These are phyloP conservation scores for Perithous albicinctus DNA, from an alignment of 2,888 invertebrate genomes.

Conservation along the genomic window DNA sequence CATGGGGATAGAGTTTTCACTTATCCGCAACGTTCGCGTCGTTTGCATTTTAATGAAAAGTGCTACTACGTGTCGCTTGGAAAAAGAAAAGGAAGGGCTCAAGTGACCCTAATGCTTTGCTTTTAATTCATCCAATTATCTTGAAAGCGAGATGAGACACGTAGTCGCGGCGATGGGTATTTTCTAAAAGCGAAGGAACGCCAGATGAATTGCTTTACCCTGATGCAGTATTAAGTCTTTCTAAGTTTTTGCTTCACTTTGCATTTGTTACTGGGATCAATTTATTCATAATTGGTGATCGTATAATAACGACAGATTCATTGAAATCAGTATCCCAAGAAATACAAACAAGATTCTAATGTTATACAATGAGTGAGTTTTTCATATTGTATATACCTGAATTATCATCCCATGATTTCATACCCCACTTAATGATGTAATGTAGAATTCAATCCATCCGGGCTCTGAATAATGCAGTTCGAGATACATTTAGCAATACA, in stretches of 20 bases:
- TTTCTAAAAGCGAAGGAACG: not conserved
- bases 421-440: too few relatives aligned
- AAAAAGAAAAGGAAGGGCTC: not conserved
- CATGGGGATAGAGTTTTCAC: constrained; percentile 56
- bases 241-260: not conserved
- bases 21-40: constrained; percentile 53
- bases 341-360: not conserved
- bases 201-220: constrained; percentile 9
- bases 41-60: constrained; percentile 68
- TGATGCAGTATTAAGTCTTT: not conserved
- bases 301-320: not conserved
- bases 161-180: constrained; percentile 27
- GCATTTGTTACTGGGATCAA: not conserved
- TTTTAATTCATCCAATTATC: constrained; percentile 59
- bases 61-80: constrained; percentile 45
- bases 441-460: too few relatives aligned
- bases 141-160: constrained; percentile 47
- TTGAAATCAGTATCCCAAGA: not conserved
- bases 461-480: too few relatives aligned
- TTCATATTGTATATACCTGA: too few relatives aligned
- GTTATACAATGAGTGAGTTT: too few relatives aligned
- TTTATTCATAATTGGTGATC: not conserved
- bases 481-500: too few relatives aligned
- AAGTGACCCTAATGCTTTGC: constrained; percentile 25
- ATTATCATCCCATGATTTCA: too few relatives aligned